Evolutionary conservation across 1,140 invertebrate genomes (phyloP).

Genomic region (Penaeus vannamei): DNA sequence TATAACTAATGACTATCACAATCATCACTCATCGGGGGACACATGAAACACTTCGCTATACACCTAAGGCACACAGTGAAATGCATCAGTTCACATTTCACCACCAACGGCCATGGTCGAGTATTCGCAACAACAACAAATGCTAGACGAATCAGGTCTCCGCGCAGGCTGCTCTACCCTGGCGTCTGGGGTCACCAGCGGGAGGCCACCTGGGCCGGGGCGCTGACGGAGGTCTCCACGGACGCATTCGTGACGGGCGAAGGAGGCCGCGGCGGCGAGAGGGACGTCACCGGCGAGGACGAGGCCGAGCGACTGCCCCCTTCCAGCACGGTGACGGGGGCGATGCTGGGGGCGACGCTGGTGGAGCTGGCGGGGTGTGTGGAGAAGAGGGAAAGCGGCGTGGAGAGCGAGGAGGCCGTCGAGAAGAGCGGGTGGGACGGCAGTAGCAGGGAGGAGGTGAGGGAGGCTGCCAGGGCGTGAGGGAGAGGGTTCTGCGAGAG

Average conservation of each 20-base stretch:
- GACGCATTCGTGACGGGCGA: conserved; percentile 1
- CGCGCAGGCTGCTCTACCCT: not conserved
- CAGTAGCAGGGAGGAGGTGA: conserved; percentile 33
- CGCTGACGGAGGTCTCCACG: not conserved
- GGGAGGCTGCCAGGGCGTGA: conserved; percentile 53
- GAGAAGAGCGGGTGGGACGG: conserved; percentile 52
- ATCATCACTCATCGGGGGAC: conserved; percentile 16
- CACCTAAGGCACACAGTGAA: conserved; percentile 36
- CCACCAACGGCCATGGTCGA: not conserved
- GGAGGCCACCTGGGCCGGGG: not conserved
- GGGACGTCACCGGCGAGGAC: conserved; percentile 44
- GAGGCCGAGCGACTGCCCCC: conserved; percentile 44
- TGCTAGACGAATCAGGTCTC: not conserved
- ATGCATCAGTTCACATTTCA: conserved; percentile 24
- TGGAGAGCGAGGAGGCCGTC: conserved; percentile 41
- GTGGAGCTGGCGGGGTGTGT: conserved; percentile 27
- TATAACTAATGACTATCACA: conserved; percentile 36
- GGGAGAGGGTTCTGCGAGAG: conserved; percentile 34
- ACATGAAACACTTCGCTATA: not conserved
- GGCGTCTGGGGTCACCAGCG: not conserved
- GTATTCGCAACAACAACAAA: not conserved
- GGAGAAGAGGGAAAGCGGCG: conserved; percentile 47
- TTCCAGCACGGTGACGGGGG: conserved; percentile 49
- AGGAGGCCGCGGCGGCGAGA: conserved; percentile 26
- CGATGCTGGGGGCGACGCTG: conserved; percentile 35